These are phyloP conservation scores for Carpatolechia fugitivella DNA, from an alignment of 2,888 invertebrate species.

Conservation along the genomic window DNA sequence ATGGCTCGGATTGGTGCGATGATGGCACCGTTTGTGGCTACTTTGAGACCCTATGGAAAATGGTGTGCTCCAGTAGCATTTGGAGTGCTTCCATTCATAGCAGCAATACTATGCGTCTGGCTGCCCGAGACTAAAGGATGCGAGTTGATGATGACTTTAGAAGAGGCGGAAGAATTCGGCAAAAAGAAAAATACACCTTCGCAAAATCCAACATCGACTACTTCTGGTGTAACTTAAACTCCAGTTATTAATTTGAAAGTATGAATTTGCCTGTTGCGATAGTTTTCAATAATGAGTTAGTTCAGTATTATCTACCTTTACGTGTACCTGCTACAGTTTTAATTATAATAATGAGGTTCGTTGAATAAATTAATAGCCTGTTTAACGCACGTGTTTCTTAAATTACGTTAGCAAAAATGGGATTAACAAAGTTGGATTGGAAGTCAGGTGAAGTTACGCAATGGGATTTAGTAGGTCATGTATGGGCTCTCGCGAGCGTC, in stretches of 20 bases:
- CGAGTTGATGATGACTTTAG: conserved; percentile 85
- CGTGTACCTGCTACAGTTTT: too few species aligned
- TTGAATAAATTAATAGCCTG: too few species aligned
- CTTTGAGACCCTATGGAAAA: conserved; percentile 65
- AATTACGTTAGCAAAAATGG: not conserved
- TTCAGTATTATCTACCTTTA: too few species aligned
- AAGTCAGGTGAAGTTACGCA: conserved; percentile 1
- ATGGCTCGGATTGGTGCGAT: conserved; percentile 91
- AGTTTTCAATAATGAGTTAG: too few species aligned
- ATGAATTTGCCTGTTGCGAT: too few species aligned
- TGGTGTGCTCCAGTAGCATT: conserved; percentile 86
- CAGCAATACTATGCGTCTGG: conserved; percentile 81
- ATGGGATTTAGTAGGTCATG: conserved; percentile 41
- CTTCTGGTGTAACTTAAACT: conserved; percentile 8
- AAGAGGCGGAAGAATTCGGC: conserved; percentile 83
- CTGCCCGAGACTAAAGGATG: conserved; percentile 89
- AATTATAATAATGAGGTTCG: too few species aligned
- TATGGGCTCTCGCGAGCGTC: conserved; percentile 57
- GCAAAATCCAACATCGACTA: conserved; percentile 3
- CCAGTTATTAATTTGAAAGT: too few species aligned
- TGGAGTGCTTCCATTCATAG: conserved; percentile 82
- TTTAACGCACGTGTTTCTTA: too few species aligned
- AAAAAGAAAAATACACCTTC: conserved; percentile 19
- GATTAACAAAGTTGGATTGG: not conserved
- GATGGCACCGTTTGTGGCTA: conserved; percentile 88